Conservation (phyloP, 2,797 vertebrate species). For the Dendrocincla fuliginosa region DNA sequence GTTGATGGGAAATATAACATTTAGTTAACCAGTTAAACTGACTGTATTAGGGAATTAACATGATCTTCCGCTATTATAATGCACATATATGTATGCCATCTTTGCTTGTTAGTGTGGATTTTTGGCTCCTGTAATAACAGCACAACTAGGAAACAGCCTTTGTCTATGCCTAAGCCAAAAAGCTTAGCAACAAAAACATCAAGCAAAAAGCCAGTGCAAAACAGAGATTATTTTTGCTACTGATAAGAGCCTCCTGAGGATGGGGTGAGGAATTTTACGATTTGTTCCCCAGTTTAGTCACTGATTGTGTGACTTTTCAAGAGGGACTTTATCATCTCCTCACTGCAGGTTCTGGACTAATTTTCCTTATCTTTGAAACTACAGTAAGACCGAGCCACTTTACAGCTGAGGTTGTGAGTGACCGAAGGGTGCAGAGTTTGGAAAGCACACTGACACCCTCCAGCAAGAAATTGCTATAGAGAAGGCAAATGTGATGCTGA, state of each 20-base stretch:
- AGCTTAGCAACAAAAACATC: slow-evolving; percentile 19
- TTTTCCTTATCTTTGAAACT: not conserved
- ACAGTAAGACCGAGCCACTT: not conserved
- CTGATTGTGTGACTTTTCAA: not conserved
- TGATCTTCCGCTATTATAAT: not conserved
- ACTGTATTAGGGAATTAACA: not conserved
- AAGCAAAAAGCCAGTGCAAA: not conserved
- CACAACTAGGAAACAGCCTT: not conserved
- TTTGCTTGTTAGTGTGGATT: rapidly evolving
- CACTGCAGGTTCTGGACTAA: not conserved
- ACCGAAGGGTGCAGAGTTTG: not conserved
- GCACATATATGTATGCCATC: not conserved
- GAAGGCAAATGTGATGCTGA: not conserved
- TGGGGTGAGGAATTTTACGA: not conserved
- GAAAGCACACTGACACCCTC: not conserved
- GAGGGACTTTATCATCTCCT: not conserved
- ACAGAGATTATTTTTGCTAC: not conserved
- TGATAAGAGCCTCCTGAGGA: not conserved
- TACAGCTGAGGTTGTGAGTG: not conserved
- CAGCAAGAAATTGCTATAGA: not conserved
- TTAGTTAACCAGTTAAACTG: not conserved
- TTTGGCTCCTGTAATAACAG: slow-evolving; percentile 7
- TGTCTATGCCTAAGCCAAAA: slow-evolving; percentile 6
- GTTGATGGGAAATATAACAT: not conserved
- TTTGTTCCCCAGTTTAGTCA: not conserved